Conservation (phyloP, 2,797 vertebrate genomes). For the Fratercula arctica region DNA sequence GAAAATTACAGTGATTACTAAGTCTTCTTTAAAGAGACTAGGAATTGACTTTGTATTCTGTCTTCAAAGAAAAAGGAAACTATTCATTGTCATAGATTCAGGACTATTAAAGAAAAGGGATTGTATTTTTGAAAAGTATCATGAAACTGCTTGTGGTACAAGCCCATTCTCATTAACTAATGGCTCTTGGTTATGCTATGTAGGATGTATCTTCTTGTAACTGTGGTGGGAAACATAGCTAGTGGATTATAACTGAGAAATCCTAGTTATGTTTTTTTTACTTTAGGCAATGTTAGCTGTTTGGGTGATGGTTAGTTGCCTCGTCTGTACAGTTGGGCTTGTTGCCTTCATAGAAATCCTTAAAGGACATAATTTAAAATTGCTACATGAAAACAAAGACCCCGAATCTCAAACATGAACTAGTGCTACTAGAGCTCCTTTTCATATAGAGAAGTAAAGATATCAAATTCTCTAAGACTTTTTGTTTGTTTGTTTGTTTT, state of each 20-base stretch:
- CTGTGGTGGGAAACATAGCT: background rate
- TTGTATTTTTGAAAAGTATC: background rate
- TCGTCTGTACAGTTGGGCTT: background rate
- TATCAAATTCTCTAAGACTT: background rate
- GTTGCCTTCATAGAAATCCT: background rate
- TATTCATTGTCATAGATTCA: background rate
- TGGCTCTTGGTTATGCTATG: background rate
- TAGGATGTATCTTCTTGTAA: background rate
- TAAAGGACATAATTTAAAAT: background rate
- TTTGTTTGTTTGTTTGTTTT: background rate
- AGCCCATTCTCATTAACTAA: background rate
- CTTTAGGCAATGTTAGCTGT: background rate
- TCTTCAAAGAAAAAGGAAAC: background rate
- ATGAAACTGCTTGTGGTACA: background rate
- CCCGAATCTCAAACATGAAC: background rate
- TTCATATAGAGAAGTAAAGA: background rate
- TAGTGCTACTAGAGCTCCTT: background rate
- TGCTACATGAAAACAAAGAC: background rate
- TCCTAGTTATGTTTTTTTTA: background rate
- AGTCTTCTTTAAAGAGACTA: background rate
- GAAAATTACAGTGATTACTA: background rate
- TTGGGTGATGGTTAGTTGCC: background rate
- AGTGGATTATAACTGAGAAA: background rate
- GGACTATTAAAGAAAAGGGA: background rate
- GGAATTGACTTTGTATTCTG: background rate